These are phyloP conservation scores for Syngnathus scovelli DNA, from an alignment of 2,113 vertebrate genomes.

Conservation along the genomic window DNA sequence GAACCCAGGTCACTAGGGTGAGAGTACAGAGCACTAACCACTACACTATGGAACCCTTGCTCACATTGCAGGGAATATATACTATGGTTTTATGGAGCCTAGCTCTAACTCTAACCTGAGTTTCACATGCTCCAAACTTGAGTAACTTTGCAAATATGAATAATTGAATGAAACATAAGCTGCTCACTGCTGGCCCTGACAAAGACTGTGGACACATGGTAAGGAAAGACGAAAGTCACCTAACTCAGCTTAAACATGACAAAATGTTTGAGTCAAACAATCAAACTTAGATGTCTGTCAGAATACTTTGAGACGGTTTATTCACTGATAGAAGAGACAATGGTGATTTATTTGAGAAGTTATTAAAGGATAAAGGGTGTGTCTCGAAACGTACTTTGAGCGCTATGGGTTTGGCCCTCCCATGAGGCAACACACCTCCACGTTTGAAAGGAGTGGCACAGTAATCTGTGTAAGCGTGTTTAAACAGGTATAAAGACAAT, in stretches of 20 bases:
- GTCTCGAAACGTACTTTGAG: neutral
- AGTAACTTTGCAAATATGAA: neutral
- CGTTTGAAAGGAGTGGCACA: neutral
- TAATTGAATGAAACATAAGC: neutral
- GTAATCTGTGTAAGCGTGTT: neutral
- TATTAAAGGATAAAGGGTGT: neutral
- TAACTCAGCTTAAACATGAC: neutral
- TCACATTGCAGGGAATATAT: too few relatives aligned
- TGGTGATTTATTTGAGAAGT: neutral
- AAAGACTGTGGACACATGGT: neutral
- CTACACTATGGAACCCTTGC: too few relatives aligned
- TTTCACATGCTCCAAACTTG: neutral
- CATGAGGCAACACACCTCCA: neutral
- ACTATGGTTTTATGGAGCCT: too few relatives aligned
- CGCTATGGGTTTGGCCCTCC: neutral
- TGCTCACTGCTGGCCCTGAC: too few relatives aligned
- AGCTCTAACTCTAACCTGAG: too few relatives aligned
- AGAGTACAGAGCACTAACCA: too few relatives aligned
- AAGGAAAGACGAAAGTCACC: neutral
- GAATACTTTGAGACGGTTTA: neutral
- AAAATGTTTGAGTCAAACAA: neutral
- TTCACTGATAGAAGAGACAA: neutral
- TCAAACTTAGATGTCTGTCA: neutral
- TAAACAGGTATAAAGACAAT: neutral
- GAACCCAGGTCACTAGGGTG: too few relatives aligned